Conservation (phyloP, 1,140 invertebrate genomes). For the Nymphalis io region DNA sequence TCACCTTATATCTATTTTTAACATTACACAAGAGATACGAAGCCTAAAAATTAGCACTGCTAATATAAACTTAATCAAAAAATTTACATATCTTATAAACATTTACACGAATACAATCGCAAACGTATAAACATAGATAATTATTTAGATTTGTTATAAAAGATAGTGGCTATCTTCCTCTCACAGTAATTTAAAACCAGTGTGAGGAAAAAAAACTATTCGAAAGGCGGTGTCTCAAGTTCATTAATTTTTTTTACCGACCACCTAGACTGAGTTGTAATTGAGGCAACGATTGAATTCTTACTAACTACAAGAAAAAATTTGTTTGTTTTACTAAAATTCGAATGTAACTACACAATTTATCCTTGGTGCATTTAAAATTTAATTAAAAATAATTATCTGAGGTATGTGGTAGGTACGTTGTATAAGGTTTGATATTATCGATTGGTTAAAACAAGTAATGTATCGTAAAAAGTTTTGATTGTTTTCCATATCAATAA, state of each 20-base stretch:
- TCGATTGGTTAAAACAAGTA: too few relatives aligned
- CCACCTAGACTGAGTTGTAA: conserved; percentile 16
- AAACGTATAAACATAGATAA: conserved; percentile 2
- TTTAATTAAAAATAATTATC: too few relatives aligned
- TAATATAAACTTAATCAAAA: background rate
- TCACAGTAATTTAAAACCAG: conserved; percentile 19
- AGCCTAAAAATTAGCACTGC: too few relatives aligned
- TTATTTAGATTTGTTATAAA: conserved; percentile 3
- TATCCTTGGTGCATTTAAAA: too few relatives aligned
- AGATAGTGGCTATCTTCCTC: conserved; percentile 20
- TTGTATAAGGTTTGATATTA: too few relatives aligned
- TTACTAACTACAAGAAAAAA: background rate
- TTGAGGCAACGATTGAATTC: background rate
- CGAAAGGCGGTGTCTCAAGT: conserved; percentile 5
- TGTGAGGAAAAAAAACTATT: conserved; percentile 6
- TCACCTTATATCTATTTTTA: too few relatives aligned
- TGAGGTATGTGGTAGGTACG: too few relatives aligned
- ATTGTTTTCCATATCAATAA: too few relatives aligned
- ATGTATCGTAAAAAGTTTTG: too few relatives aligned
- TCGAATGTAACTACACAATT: too few relatives aligned
- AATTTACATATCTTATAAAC: background rate
- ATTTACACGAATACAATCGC: background rate
- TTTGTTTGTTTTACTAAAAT: too few relatives aligned
- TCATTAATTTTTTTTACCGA: conserved; percentile 24
- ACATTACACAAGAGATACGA: too few relatives aligned